Base-by-base conservation (phyloP, 35 echinoderm and acorn worm genomes). In the Ophioderma brevispina region DNA sequence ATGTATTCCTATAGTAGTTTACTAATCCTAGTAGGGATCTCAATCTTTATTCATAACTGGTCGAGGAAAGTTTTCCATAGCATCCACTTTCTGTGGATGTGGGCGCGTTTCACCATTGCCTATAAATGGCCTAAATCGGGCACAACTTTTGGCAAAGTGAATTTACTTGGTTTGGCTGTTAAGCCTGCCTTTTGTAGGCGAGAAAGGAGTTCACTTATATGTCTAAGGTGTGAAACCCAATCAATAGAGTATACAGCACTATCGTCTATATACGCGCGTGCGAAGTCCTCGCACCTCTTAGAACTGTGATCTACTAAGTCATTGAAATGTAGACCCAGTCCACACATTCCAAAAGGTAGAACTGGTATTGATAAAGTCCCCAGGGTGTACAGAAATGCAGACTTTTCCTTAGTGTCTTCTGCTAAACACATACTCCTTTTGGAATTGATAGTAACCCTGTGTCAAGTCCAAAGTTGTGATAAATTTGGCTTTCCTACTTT, bases 381-480 rank as follows among this genome's bases (percentile, higher is more conserved):
- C 78, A 35, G 2, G 80, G 35, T 36, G 78, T 91, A 55, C 82
- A 63, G 41, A 95, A 95, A 37, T n/a, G 89, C 94, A 17, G 94
- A 91, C 40, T 95, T 92, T 18, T 76, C 78, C 80, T 50, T 91
- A 23, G 81, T 85, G 21, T 84, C 35, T 75, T 78, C 77, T 34
- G 33, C 35, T 28, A 95, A 40, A 0, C 89, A 85, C 13, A 95
- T 92, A n/a, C n/a, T n/a, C n/a, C n/a, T n/a, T n/a, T n/a, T n/a
- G n/a, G n/a, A n/a, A n/a, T 80, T 95, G 94, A 83, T 88, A 95
- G 87, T 95, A 3, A 79, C 80, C 55, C 92, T 50, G 36, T 92
- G 88, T 39, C 84, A 46, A 35, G 86, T 90, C 76, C 55, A 78
- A 76, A 90, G 85, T 40, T 86, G 82, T 76, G 25, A 92, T 80